phyloP scores from a whole-genome alignment of 1,140 invertebrate genomes.

The Caerostris darwini region DNA sequence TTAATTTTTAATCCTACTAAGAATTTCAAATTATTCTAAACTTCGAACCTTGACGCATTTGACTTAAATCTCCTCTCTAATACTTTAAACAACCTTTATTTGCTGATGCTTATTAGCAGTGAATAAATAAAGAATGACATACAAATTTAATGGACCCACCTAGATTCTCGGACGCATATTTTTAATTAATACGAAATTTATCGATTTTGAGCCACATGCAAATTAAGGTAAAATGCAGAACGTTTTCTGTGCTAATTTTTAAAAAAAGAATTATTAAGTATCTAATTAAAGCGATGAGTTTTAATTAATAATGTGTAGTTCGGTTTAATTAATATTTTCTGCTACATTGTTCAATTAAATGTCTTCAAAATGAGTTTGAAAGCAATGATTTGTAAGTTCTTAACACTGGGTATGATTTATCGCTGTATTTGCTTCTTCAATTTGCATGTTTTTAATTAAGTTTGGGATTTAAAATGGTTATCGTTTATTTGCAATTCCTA shows the following conservation, averaged over 20 bases:
- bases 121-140: not conserved
- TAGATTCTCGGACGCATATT: not conserved
- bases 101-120: not conserved
- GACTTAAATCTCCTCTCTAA: too few relatives aligned
- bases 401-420: not conserved
- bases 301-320: not conserved
- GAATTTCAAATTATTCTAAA: too few relatives aligned
- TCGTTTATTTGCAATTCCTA: not conserved
- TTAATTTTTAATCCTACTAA: too few relatives aligned
- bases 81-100: too few relatives aligned
- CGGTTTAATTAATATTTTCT: slow-evolving; percentile 22
- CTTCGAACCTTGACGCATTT: too few relatives aligned
- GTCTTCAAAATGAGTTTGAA: not conserved
- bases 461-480: not conserved
- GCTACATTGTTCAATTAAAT: slow-evolving; percentile 5
- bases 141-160: not conserved
- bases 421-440: not conserved
- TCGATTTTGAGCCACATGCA: not conserved
- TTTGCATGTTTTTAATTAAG: not conserved
- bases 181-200: slow-evolving; percentile 14
- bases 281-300: slow-evolving; percentile 7
- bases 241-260: not conserved
- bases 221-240: not conserved
- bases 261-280: not conserved
- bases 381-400: slow-evolving; percentile 12